phyloP scores from a whole-genome alignment of 1,140 invertebrate genomes.

The Drosophila ironensis region DNA sequence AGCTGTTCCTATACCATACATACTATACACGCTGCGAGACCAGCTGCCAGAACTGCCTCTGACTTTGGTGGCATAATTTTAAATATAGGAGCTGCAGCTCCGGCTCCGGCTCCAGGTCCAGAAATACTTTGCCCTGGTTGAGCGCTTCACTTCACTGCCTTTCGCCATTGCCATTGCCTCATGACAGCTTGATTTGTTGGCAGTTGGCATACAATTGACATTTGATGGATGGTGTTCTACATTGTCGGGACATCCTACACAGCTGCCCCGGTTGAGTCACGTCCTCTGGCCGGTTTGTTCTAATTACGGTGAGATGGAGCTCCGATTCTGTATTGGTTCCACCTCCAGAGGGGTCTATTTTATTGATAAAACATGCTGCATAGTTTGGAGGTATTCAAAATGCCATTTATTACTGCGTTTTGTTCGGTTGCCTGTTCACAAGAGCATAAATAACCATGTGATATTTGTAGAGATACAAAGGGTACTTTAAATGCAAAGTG shows the following conservation, averaged over 20 bases:
- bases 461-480: no score
- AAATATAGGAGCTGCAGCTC: constrained; percentile 77
- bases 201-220: constrained; percentile 78
- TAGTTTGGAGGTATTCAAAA: no score
- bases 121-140: constrained; percentile 71
- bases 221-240: constrained; percentile 79
- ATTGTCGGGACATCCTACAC: constrained; percentile 69
- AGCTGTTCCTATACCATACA: constrained; percentile 37
- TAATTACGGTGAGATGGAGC: constrained; percentile 37
- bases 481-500: no score
- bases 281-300: constrained; percentile 24
- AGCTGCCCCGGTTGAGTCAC: constrained; percentile 14
- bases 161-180: constrained; percentile 32
- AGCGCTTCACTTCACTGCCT: constrained; percentile 57
- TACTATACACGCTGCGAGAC: constrained; percentile 22
- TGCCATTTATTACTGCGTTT: no score
- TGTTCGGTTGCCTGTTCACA: no score
- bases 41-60: constrained; percentile 15
- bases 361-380: background rate
- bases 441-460: no score
- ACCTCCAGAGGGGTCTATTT: background rate
- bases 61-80: constrained; percentile 72
- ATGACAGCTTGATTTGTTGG: constrained; percentile 80
- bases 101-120: no score
- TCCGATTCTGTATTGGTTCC: background rate